Conservation (phyloP, 2,113 vertebrate species). For the Rhinogobius similis region DNA sequence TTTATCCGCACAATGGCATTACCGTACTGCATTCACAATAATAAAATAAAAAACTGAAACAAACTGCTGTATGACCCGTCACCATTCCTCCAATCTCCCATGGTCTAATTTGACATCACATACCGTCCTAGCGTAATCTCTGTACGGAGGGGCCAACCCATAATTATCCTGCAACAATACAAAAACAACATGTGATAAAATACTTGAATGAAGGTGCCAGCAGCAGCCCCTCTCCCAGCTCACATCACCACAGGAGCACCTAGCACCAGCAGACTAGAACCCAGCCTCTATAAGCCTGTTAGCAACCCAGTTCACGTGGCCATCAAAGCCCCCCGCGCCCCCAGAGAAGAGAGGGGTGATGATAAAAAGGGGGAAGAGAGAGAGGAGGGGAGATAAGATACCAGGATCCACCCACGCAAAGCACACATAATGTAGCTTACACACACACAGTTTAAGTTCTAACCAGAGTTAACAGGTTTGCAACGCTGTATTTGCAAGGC, state of each 20-base stretch:
- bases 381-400: background rate
- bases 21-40: background rate
- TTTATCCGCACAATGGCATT: background rate
- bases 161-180: slow-evolving; percentile 64
- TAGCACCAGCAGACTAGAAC: slow-evolving; percentile 46
- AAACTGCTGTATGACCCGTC: slow-evolving; percentile 11
- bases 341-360: slow-evolving; percentile 2
- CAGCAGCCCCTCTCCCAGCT: slow-evolving; percentile 32
- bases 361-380: background rate
- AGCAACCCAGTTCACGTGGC: slow-evolving; percentile 56
- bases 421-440: slow-evolving; percentile 27
- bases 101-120: slow-evolving; percentile 45
- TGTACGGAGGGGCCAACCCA: slow-evolving; percentile 62
- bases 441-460: slow-evolving; percentile 47
- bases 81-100: slow-evolving; percentile 25
- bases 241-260: slow-evolving; percentile 46
- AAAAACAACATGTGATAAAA: slow-evolving; percentile 47
- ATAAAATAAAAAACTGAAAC: too few species aligned
- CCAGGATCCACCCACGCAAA: slow-evolving; percentile 56
- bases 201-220: slow-evolving; percentile 20
- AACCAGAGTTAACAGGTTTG: background rate
- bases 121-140: slow-evolving; percentile 71
- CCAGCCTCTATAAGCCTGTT: slow-evolving; percentile 52
- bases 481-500: background rate
- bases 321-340: slow-evolving; percentile 63